Conservation (phyloP, 2,888 invertebrate species). For the Pocota personata region DNA sequence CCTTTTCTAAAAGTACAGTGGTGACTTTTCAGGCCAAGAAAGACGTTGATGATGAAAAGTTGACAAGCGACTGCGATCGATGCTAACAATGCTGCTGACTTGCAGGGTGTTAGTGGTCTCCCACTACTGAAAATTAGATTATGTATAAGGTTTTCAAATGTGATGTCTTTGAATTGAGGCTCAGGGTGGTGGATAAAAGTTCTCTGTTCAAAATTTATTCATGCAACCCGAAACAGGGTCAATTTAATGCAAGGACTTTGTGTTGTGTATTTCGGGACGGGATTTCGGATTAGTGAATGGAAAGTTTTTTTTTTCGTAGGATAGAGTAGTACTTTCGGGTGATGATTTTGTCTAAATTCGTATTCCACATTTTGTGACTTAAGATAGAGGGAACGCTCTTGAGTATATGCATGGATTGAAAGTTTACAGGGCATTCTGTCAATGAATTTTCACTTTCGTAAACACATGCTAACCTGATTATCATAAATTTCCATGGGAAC, state of each 20-base stretch:
- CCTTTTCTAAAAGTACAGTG: background rate
- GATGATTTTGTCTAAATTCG: background rate
- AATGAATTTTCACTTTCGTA: background rate
- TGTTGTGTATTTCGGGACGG: conserved; percentile 25
- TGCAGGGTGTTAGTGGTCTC: background rate
- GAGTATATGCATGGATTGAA: background rate
- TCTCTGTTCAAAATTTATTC: conserved; percentile 50
- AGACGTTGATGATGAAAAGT: conserved; percentile 1
- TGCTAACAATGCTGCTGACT: conserved; percentile 14
- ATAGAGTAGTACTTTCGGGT: background rate
- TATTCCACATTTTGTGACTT: background rate
- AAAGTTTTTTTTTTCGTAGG: background rate
- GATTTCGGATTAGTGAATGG: conserved; percentile 22
- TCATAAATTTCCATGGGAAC: conserved; percentile 1
- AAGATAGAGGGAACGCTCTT: background rate
- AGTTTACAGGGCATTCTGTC: background rate
- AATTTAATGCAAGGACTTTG: conserved; percentile 59
- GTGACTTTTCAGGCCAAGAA: background rate
- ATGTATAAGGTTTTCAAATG: conserved; percentile 22
- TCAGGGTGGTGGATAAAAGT: conserved; percentile 25
- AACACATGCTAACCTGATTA: conserved; percentile 25
- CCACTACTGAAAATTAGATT: conserved; percentile 33
- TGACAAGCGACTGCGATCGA: conserved; percentile 16
- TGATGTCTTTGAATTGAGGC: conserved; percentile 4
- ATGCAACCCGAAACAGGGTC: conserved; percentile 56